Conservation (phyloP, 2,888 invertebrate genomes). For the Notocelia uddmanniana region DNA sequence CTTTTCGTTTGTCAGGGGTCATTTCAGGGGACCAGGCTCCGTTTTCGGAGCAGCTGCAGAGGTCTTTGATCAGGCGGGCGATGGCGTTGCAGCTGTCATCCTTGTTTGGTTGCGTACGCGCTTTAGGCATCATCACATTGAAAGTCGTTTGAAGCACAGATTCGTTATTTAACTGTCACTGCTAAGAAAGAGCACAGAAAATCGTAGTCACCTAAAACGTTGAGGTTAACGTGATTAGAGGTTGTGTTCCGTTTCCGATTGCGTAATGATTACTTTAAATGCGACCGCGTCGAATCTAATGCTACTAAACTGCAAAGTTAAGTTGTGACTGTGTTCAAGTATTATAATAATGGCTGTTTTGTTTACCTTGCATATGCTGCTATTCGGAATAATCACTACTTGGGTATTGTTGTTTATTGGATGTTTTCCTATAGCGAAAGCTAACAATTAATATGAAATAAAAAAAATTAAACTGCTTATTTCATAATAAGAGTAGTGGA, state of each 20-base stretch:
- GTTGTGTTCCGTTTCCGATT: constrained; percentile 53
- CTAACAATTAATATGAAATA: too few species aligned
- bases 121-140: constrained; percentile 72
- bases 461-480: too few species aligned
- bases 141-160: constrained; percentile 47
- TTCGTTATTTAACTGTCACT: constrained; percentile 78
- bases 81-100: constrained; percentile 79
- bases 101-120: constrained; percentile 56
- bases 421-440: too few species aligned
- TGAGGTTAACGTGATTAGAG: constrained; percentile 61
- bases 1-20: constrained; percentile 73
- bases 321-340: constrained; percentile 47
- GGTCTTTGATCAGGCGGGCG: constrained; percentile 78
- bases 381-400: too few species aligned
- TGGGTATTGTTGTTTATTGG: too few species aligned
- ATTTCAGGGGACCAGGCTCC: constrained; percentile 83
- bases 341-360: constrained; percentile 29
- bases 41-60: constrained; percentile 82
- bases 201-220: constrained; percentile 56
- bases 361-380: not conserved
- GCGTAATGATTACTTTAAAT: constrained; percentile 56
- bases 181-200: constrained; percentile 74
- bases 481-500: too few species aligned
- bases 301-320: constrained; percentile 39
- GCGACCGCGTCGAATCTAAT: constrained; percentile 56